Conservation (phyloP, 2,113 vertebrate species). For the Sus scrofa region T2T-Sscrofa CM000813.6:109812001-109812500, state of each 20-base stretch:
- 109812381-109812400: constrained; percentile 77
- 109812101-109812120: constrained; percentile 36
- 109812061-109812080: too few species aligned
- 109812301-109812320: constrained; percentile 89
- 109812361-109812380: constrained; percentile 77
- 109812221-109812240: too few species aligned
- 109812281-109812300: constrained; percentile 89
- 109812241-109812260: not conserved
- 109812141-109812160: constrained; percentile 30
- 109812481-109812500: constrained; percentile 71
- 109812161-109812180: constrained; percentile 1
- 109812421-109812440: constrained; percentile 72
- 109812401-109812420: constrained; percentile 76
- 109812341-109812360: constrained; percentile 81
- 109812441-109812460: constrained; percentile 64
- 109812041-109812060: too few species aligned
- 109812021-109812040: too few species aligned
- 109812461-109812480: constrained; percentile 71
- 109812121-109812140: not conserved
- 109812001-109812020: too few species aligned
- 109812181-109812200: constrained; percentile 40
- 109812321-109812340: constrained; percentile 88
- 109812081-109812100: not conserved
- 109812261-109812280: constrained; percentile 85
- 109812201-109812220: too few species aligned